phyloP scores from a whole-genome alignment of 2,113 vertebrate species.

The Galeopterus variegatus region DNA sequence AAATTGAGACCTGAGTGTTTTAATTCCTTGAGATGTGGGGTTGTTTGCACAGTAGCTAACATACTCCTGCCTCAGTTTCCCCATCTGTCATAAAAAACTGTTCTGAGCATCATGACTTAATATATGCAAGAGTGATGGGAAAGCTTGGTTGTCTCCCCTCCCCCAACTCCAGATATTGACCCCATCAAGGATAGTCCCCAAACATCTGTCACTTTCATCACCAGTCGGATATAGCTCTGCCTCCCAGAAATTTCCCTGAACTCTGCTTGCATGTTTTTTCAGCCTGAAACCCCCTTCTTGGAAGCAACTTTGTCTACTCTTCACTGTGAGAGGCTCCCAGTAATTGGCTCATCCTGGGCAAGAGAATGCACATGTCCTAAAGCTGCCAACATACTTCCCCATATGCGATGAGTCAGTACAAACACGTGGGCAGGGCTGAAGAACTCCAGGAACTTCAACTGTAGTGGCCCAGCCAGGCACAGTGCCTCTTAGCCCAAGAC shows the following conservation, averaged over 20 bases:
- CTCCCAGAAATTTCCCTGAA: slow-evolving; percentile 56
- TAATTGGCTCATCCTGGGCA: not conserved
- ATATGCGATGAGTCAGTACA: not conserved
- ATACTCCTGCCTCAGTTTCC: not conserved
- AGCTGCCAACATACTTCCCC: not conserved
- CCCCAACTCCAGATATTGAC: not conserved
- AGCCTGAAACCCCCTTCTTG: not conserved
- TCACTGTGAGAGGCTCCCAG: not conserved
- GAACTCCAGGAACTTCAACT: not conserved
- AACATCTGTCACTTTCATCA: not conserved
- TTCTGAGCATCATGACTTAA: not conserved
- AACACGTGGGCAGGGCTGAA: accelerated
- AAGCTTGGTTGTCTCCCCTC: not conserved
- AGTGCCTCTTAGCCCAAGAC: not conserved
- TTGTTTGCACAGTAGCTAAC: not conserved
- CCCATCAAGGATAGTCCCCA: not conserved
- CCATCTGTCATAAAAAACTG: not conserved
- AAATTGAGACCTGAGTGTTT: not conserved
- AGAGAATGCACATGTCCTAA: not conserved
- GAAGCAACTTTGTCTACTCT: not conserved
- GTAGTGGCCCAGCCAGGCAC: not conserved
- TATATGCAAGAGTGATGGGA: not conserved
- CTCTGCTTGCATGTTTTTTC: not conserved
- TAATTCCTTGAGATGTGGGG: not conserved
- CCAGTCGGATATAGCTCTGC: not conserved